These are phyloP conservation scores for Hemicrepidius hirtus DNA, from an alignment of 2,888 invertebrate species.

Conservation along the genomic window DNA sequence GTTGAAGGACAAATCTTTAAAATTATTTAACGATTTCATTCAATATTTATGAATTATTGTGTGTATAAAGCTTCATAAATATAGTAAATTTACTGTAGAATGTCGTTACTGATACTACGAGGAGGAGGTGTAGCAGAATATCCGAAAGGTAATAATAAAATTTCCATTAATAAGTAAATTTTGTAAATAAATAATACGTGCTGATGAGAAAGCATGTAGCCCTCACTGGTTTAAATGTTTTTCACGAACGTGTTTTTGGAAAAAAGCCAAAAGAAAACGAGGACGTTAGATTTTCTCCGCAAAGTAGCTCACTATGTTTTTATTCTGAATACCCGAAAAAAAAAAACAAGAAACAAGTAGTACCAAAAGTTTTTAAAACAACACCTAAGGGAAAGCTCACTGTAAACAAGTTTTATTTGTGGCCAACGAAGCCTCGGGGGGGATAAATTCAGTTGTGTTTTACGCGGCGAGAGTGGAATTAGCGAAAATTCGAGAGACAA, in stretches of 20 bases:
- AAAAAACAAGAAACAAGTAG: slow-evolving; percentile 44
- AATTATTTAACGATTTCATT: too few relatives aligned
- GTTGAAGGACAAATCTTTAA: too few relatives aligned
- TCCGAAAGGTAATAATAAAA: too few relatives aligned
- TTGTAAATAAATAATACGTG: too few relatives aligned
- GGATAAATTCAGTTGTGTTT: slow-evolving; percentile 40
- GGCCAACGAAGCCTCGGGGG: slow-evolving; percentile 35
- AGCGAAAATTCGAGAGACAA: slow-evolving; percentile 29
- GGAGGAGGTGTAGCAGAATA: too few relatives aligned
- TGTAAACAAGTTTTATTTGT: slow-evolving; percentile 54
- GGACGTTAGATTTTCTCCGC: background rate
- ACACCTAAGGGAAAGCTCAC: slow-evolving; percentile 50
- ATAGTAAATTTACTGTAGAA: too few relatives aligned
- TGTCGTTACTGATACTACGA: too few relatives aligned
- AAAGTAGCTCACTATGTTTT: slow-evolving; percentile 41
- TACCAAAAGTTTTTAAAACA: slow-evolving; percentile 49
- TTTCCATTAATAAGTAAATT: too few relatives aligned
- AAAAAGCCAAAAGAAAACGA: slow-evolving; percentile 5
- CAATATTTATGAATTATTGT: too few relatives aligned
- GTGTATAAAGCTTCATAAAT: too few relatives aligned
- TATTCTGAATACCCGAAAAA: slow-evolving; percentile 46
- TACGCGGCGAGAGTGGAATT: slow-evolving; percentile 16
- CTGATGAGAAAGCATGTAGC: too few relatives aligned
- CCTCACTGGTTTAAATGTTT: too few relatives aligned
- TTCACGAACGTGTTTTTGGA: background rate